Evolutionary conservation across 2,888 invertebrate species (phyloP).

Genomic region (Cephus sareptanus): DNA sequence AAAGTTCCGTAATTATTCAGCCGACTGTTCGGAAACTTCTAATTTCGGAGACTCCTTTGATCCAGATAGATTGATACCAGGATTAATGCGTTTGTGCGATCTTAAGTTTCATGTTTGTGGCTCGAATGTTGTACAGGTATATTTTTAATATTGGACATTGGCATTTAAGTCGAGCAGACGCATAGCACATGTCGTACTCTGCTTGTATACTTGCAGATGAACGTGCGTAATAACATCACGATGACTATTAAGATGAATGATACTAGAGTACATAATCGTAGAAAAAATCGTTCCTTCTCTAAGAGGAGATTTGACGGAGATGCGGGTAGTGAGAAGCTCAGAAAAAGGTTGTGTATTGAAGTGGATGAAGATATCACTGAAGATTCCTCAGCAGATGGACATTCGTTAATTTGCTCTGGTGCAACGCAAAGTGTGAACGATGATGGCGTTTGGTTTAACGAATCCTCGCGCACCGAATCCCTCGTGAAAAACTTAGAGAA

Average conservation of each 20-base stretch:
- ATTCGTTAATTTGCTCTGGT: neutral
- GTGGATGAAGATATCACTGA: neutral
- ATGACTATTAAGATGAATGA: conserved; percentile 47
- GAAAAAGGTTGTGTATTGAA: neutral
- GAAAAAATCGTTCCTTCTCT: neutral
- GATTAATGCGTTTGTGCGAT: conserved; percentile 45
- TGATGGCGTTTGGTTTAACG: neutral
- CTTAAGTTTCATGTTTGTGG: conserved; percentile 51
- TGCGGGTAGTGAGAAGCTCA: conserved; percentile 12
- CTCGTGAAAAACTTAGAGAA: neutral
- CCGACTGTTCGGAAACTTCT: conserved; percentile 7
- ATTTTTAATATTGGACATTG: neutral
- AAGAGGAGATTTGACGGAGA: neutral
- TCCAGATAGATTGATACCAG: conserved; percentile 57
- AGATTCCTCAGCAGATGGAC: neutral
- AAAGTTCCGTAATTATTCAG: conserved; percentile 20
- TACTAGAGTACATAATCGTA: conserved; percentile 4
- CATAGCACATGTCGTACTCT: neutral
- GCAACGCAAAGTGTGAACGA: neutral
- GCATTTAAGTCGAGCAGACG: neutral
- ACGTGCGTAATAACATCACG: conserved; percentile 46
- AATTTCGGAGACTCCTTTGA: conserved; percentile 37
- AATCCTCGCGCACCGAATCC: neutral
- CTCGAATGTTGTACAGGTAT: conserved; percentile 50
- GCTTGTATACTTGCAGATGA: conserved; percentile 40